Base-by-base conservation (phyloP, 1,140 invertebrate species). In the Caenorhabditis tropicalis region DNA sequence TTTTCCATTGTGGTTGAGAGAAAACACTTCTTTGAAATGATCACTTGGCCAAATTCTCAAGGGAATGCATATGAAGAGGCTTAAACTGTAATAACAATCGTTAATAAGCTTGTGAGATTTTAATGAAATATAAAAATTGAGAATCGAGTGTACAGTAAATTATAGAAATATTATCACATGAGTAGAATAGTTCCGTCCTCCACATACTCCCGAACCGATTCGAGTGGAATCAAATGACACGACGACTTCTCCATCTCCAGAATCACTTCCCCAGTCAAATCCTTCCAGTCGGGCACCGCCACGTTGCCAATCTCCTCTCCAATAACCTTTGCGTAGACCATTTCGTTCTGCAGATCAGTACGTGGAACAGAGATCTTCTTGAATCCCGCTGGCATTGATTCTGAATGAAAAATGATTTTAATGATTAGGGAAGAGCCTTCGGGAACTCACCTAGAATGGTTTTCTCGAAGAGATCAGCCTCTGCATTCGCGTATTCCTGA, bases 211-310 rank as follows among this genome's bases (percentile, higher is more conserved):
- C 27, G n/a, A 1, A 74, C 65, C 16, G 65, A 74, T 43, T 74
- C 36, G n/a, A 39, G 43, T 36, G 65, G 65, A 74, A 74, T 74
- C 65, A 74, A n/a, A 43, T 74, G 65, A 10, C 65, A 74, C 21
- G 65, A 74, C 36, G 33, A 39, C 36, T 39, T 39, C n/a, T 74
- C 65, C 65, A 74, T 74, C n/a, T 74, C 65, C 65, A 74, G n/a
- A 21, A 74, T 19, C 21, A 74, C 6, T 46, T 74, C 65, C 19
- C 15, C 33, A 21, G 33, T 74, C 36, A 74, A 74, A 43, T 74
- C 65, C 21, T 46, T 29, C 65, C 65, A 74, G 43, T 74, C 65
- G 9, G 65, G 36, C 2, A 74, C n/a, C 4, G 65, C 36, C 33
- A 74, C 65, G 65, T 74, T 74, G 65, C 65, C 65, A 21, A 43